Percentiles rank a stretch among this genome's conserved stretches.
Conservation (phyloP, 2,113 vertebrate genomes). For the Hydrochoerus hydrochaeris region DNA sequence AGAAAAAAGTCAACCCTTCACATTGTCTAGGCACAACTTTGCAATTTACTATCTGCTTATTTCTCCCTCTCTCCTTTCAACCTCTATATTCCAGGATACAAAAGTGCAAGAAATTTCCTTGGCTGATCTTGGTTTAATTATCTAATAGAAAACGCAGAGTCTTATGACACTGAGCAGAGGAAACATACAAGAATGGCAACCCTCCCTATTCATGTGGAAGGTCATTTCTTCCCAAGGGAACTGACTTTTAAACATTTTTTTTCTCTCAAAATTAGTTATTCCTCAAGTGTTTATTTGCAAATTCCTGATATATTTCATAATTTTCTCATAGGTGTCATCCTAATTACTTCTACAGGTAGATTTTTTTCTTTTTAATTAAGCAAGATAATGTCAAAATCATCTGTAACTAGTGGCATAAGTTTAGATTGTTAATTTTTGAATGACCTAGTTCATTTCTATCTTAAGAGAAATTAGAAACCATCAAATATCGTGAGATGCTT, state of each 20-base stretch:
- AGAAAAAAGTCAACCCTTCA: not conserved
- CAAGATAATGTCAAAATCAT: not conserved
- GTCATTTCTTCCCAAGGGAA: not conserved
- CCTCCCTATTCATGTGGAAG: not conserved
- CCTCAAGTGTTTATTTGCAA: not conserved
- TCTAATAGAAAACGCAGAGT: not conserved
- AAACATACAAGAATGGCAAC: not conserved
- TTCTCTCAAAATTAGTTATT: not conserved
- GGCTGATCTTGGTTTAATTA: not conserved
- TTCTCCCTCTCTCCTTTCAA: not conserved
- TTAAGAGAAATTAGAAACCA: not conserved
- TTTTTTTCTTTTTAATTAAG: not conserved
- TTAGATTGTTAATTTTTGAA: not conserved
- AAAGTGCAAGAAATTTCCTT: not conserved
- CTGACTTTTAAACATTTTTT: not conserved
- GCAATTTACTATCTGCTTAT: fast-evolving
- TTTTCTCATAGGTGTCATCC: not conserved
- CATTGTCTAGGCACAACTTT: not conserved
- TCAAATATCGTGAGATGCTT: not conserved
- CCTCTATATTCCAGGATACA: not conserved
- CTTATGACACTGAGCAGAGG: not conserved
- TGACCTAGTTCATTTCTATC: not conserved
- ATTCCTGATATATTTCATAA: not conserved
- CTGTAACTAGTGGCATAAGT: not conserved
- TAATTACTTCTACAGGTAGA: not conserved